phyloP scores from a whole-genome alignment of 2,113 vertebrate species.

The Panthera tigris region DNA sequence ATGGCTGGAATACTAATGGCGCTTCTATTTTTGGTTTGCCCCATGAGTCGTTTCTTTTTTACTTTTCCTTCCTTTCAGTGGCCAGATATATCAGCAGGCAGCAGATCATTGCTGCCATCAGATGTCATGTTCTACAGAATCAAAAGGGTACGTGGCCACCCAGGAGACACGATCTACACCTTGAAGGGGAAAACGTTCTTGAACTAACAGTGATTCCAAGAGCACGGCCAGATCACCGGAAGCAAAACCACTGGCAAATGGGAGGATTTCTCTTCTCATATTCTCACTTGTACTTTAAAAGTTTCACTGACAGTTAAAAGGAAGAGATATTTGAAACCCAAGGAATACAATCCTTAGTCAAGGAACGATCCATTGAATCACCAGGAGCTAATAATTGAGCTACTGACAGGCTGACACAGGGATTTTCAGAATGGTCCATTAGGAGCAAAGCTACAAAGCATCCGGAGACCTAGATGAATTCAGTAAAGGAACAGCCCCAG shows the following conservation, averaged over 20 bases:
- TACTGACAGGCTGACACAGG: not conserved
- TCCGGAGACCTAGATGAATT: not conserved
- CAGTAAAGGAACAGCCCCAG: not conserved
- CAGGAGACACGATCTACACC: not conserved
- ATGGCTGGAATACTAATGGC: not conserved
- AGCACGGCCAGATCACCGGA: not conserved
- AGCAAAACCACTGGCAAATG: not conserved
- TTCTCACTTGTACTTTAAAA: not conserved
- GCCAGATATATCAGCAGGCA: not conserved
- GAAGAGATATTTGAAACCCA: not conserved
- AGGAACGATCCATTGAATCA: not conserved
- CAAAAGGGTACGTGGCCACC: not conserved
- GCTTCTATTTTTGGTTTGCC: conserved; percentile 3
- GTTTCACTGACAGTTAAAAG: not conserved
- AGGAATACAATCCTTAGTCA: conserved; percentile 16
- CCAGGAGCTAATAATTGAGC: not conserved
- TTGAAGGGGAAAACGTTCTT: not conserved
- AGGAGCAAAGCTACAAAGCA: not conserved
- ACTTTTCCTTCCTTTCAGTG: conserved; percentile 31
- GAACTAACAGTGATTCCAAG: not conserved
- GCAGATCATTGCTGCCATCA: not conserved
- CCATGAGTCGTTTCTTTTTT: conserved; percentile 18
- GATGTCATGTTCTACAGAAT: not conserved
- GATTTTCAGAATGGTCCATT: not conserved
- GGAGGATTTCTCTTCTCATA: not conserved